Percentiles rank a stretch among this genome's conserved stretches.
These are phyloP conservation scores for Corythornis vintsioides DNA, from an alignment of 2,113 vertebrate species.

Conservation along the genomic window DNA sequence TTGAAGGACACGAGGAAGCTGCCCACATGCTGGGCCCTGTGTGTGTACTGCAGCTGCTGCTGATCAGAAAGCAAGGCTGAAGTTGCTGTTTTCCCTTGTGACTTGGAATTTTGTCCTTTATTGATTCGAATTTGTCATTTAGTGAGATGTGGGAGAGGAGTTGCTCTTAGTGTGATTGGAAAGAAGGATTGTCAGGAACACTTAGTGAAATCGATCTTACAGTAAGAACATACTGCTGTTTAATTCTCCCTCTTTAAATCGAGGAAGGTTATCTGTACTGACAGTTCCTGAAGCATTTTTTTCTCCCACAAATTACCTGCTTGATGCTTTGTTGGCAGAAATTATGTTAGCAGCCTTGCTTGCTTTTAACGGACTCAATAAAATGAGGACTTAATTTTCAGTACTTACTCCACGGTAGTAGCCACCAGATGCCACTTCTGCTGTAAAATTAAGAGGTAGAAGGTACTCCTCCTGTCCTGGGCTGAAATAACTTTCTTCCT, in stretches of 20 bases:
- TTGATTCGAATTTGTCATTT: neutral
- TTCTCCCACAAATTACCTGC: neutral
- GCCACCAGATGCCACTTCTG: neutral
- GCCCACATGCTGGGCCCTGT: rapidly evolving
- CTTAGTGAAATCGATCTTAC: neutral
- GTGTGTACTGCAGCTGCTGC: rapidly evolving
- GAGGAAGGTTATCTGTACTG: neutral
- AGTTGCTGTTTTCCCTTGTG: neutral
- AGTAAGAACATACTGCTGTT: neutral
- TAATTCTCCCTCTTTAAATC: neutral
- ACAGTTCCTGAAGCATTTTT: neutral
- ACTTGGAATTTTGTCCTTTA: neutral
- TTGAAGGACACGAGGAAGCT: neutral
- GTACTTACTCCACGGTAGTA: neutral
- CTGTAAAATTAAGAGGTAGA: neutral
- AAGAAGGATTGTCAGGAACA: neutral
- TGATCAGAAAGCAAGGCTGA: neutral
- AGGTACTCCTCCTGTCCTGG: neutral
- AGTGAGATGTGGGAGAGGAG: neutral
- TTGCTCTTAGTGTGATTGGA: neutral
- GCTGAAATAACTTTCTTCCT: neutral
- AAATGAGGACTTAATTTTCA: neutral
- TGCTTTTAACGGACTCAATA: neutral
- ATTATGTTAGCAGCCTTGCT: neutral
- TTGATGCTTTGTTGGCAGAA: neutral